phyloP scores from a whole-genome alignment of 2,888 invertebrate species.

The Drosophila aldrichi region DNA sequence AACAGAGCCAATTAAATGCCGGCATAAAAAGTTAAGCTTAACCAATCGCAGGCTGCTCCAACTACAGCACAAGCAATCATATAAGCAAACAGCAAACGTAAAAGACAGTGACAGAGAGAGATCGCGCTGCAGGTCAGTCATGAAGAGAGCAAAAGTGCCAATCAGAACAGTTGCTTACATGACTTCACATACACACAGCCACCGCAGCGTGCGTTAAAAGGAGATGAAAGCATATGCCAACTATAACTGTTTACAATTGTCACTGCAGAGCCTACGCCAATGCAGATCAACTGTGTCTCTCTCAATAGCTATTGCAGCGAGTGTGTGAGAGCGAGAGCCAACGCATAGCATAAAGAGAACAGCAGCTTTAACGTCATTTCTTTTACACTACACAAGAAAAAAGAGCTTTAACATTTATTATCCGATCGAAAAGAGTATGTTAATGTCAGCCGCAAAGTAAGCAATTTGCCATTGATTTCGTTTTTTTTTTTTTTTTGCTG shows the following conservation, averaged over 20 bases:
- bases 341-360: neutral
- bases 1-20: neutral
- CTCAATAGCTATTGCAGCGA: neutral
- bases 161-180: neutral
- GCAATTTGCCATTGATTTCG: slow-evolving; percentile 21
- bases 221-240: neutral
- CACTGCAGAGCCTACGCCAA: too few relatives aligned
- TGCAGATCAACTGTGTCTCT: neutral
- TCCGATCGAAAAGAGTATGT: slow-evolving; percentile 11
- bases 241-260: neutral
- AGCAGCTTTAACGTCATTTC: neutral
- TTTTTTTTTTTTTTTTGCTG: too few relatives aligned
- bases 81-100: neutral
- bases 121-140: neutral
- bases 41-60: neutral
- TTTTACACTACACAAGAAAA: neutral
- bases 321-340: neutral
- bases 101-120: neutral
- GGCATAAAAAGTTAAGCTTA: neutral
- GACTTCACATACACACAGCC: neutral
- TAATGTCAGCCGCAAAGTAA: slow-evolving; percentile 26
- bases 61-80: neutral
- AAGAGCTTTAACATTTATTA: neutral
- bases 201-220: neutral
- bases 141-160: neutral